phyloP scores from a whole-genome alignment of 2,797 vertebrate genomes.

The Nyctalus aviator region DNA sequence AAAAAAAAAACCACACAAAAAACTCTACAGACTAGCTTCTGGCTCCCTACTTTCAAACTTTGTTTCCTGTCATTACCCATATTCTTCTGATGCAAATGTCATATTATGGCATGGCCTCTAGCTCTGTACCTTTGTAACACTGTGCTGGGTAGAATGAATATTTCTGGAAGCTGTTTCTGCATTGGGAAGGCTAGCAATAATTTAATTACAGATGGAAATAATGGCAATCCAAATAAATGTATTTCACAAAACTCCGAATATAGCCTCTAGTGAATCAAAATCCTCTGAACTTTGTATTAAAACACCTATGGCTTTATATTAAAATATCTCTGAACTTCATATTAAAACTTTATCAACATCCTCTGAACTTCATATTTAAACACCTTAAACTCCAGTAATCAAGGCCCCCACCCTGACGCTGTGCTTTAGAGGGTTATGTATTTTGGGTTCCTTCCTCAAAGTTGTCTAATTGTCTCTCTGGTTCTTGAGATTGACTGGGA shows the following conservation, averaged over 20 bases:
- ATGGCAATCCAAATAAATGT: slow-evolving; percentile 9
- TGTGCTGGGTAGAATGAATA: background rate
- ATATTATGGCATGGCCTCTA: background rate
- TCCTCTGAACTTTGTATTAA: background rate
- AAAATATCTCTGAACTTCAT: background rate
- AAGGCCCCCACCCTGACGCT: rapidly evolving
- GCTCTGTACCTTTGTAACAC: background rate
- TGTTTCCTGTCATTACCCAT: background rate
- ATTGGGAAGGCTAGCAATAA: background rate
- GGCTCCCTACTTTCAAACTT: background rate
- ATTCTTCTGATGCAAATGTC: background rate
- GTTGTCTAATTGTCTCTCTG: background rate
- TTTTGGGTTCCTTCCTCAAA: background rate
- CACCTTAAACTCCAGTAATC: background rate
- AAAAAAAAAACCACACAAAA: background rate
- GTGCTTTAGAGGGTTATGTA: background rate
- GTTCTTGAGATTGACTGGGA: background rate
- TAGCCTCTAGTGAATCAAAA: background rate
- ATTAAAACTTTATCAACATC: background rate
- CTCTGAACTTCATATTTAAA: background rate
- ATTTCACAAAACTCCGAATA: slow-evolving; percentile 9
- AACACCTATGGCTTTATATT: background rate
- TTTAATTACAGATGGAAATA: background rate
- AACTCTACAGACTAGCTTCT: background rate
- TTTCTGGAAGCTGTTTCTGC: slow-evolving; percentile 44